These are phyloP conservation scores for Syrrhaptes paradoxus DNA, from an alignment of 2,113 vertebrate genomes.

Conservation along the genomic window DNA sequence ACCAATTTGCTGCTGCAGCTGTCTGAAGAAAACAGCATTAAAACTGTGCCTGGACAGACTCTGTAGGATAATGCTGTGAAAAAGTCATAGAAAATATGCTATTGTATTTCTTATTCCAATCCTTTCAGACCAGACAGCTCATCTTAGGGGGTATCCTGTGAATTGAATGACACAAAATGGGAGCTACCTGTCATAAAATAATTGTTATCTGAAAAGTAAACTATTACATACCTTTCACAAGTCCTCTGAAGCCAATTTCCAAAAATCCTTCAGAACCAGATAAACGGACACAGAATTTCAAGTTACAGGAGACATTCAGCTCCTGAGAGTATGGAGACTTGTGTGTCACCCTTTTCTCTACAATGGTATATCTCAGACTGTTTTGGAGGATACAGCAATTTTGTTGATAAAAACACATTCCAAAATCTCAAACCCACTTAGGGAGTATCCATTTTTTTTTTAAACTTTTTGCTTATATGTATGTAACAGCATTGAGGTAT, in stretches of 20 bases:
- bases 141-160: background rate
- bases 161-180: background rate
- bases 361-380: background rate
- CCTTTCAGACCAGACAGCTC: background rate
- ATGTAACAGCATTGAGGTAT: background rate
- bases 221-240: background rate
- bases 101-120: background rate
- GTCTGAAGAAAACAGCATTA: background rate
- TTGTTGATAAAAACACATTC: background rate
- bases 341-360: background rate
- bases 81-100: background rate
- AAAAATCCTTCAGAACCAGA: background rate
- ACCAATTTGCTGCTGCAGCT: background rate
- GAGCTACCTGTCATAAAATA: background rate
- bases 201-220: background rate
- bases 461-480: background rate
- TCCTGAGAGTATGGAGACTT: background rate
- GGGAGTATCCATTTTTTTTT: background rate
- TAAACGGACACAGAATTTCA: background rate
- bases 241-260: background rate
- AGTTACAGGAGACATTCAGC: background rate
- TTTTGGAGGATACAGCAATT: background rate
- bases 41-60: background rate
- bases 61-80: background rate
- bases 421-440: background rate